Base-by-base conservation (phyloP, 2,888 invertebrate genomes). In the Smittia sp. region DNA sequence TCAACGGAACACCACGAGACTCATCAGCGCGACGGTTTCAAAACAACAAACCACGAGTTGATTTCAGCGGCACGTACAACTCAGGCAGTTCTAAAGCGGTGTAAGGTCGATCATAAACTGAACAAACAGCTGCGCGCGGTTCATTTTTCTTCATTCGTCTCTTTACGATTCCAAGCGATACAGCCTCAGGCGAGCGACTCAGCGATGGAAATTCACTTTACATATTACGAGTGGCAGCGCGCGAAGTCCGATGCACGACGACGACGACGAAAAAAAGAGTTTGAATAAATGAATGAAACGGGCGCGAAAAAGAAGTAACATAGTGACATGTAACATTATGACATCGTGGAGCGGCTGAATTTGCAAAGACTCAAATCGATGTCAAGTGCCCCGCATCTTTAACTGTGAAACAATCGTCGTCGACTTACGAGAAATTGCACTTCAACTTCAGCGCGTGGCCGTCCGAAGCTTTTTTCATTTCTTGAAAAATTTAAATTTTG, bases 31-130 rank as follows among this genome's bases (percentile, higher is more conserved):
- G 15, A 46, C 46, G 46, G 15, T 46, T n/a, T 46, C 32, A 46
- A 46, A 46, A 15, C 46, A 46, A 46, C 46, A 46, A 46, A n/a
- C 46, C n/a, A 46, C 46, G 46, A 46, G 46, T 46, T 46, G 15
- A 46, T 46, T 46, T 46, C 46, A 46, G 2, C 11, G 46, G 46
- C 46, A 46, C 46, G 6, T 13, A 15, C 58, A 20, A 58, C 9
- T 58, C 58, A 58, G 11, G 46, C 15, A 46, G 68, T 70, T 70
- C 69, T 70, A 70, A 70, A 52, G 69, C 52, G 69, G 25, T 52
- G 52, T 22, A 62, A 72, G 72, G 72, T 72, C 72, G 72, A 24
- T 54, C 72, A 72, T 72, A 58, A 62, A 72, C 72, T 72, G 72
- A 72, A 62, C 24, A 54, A 72, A 52, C 72, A 62, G 72, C 54